Conservation (phyloP, 2,888 invertebrate genomes). For the Asteroscopus sphinx region DNA sequence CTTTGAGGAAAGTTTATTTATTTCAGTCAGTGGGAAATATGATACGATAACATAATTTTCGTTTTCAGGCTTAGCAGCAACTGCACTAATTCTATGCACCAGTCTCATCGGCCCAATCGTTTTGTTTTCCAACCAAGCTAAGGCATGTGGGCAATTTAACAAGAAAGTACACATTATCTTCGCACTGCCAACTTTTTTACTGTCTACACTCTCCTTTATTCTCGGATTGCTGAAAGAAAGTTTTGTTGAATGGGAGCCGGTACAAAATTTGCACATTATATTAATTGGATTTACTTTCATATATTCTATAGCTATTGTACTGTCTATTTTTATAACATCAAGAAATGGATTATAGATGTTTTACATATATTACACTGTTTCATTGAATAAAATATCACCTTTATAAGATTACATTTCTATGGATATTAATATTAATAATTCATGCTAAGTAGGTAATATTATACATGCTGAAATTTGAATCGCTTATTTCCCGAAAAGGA, state of each 20-base stretch:
- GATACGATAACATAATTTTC: constrained; percentile 2
- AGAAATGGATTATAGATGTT: constrained; percentile 1
- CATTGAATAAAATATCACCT: neutral
- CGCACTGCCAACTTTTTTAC: constrained; percentile 55
- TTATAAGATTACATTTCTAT: too few relatives aligned
- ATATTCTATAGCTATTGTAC: constrained; percentile 48
- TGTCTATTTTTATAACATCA: constrained; percentile 1
- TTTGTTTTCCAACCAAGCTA: neutral
- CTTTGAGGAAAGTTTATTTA: too few relatives aligned
- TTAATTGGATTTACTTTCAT: constrained; percentile 60
- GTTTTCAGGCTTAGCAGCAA: constrained; percentile 25
- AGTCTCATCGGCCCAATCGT: constrained; percentile 23
- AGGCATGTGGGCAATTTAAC: constrained; percentile 16
- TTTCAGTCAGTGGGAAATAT: neutral
- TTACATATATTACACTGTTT: constrained; percentile 5
- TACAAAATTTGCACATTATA: constrained; percentile 49
- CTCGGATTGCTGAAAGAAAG: constrained; percentile 60
- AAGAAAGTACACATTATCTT: constrained; percentile 28
- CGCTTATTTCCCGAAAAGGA: too few relatives aligned
- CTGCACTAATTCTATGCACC: neutral
- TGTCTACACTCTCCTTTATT: constrained; percentile 66
- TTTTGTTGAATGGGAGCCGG: constrained; percentile 59
- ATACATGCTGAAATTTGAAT: too few relatives aligned
- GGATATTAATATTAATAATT: too few relatives aligned
- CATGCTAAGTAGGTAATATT: too few relatives aligned